Percentiles rank a stretch among this genome's conserved stretches.
Evolutionary conservation across 2,113 vertebrate genomes (phyloP).

Genomic region (Gila orcuttii): DNA sequence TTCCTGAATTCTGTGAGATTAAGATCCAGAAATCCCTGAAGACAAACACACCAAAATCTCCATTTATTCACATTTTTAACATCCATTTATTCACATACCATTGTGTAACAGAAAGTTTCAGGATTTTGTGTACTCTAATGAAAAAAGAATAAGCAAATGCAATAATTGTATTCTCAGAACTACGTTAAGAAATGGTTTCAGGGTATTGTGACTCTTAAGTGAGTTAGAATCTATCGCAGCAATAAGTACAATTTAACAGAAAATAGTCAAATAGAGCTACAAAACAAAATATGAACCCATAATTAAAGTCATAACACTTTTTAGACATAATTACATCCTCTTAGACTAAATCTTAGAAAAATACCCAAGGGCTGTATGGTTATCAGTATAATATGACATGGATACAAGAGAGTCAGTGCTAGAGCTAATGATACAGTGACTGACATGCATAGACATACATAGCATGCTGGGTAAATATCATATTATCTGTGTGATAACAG

Average conservation of each 20-base stretch:
- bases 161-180: neutral
- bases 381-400: neutral
- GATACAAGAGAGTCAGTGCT: neutral
- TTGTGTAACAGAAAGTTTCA: neutral
- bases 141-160: neutral
- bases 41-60: slow-evolving; percentile 25
- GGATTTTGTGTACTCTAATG: neutral
- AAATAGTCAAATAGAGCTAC: neutral
- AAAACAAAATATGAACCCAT: neutral
- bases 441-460: slow-evolving; percentile 1
- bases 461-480: slow-evolving; percentile 29
- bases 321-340: slow-evolving; percentile 11
- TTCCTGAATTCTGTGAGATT: slow-evolving; percentile 91
- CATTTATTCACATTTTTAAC: neutral
- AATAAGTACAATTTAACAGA: neutral
- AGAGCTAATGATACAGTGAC: slow-evolving; percentile 17
- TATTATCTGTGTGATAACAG: slow-evolving; percentile 7
- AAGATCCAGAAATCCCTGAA: slow-evolving; percentile 92
- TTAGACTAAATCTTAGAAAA: neutral
- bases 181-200: neutral
- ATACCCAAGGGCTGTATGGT: neutral
- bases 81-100: neutral
- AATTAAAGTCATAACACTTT: neutral
- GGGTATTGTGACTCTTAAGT: no score
- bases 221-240: neutral